Percentiles rank a stretch among this genome's conserved stretches.
phyloP scores from a whole-genome alignment of 2,797 vertebrate species.

The Oophaga sylvatica region DNA sequence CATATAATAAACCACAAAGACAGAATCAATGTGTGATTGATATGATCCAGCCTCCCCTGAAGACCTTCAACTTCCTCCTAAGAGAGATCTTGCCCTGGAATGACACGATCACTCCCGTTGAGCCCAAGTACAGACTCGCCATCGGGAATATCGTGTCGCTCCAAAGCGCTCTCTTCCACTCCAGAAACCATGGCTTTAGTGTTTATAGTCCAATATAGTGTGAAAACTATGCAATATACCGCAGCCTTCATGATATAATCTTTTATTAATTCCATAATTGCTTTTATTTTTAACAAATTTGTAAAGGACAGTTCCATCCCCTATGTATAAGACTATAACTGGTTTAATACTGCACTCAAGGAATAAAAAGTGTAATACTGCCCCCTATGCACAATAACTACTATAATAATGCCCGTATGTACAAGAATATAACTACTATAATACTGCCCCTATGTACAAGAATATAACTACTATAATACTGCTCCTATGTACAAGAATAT shows the following conservation, averaged over 20 bases:
- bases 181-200: constrained; percentile 3
- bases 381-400: constrained; percentile 4
- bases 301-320: not conserved
- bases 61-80: not conserved
- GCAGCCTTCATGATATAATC: not conserved
- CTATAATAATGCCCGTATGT: not conserved
- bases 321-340: constrained; percentile 3
- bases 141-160: constrained; percentile 97
- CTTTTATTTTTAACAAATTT: not conserved
- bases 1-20: not conserved
- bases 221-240: not conserved
- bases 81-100: constrained; percentile 83
- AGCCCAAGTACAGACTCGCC: constrained; percentile 79
- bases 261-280: not conserved
- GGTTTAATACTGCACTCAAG: not conserved
- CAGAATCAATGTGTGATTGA: not conserved
- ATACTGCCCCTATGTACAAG: not conserved
- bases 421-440: constrained; percentile 3
- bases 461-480: constrained; percentile 18
- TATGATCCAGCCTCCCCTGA: not conserved
- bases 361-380: not conserved
- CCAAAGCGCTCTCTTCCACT: constrained; percentile 80
- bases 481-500: constrained; percentile 1
- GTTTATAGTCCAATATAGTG: not conserved
- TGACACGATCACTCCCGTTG: constrained; percentile 99